Percentiles rank a stretch among this genome's conserved stretches.
phyloP scores from a whole-genome alignment of 2,888 invertebrate genomes.

The Ophioninae sp. region DNA sequence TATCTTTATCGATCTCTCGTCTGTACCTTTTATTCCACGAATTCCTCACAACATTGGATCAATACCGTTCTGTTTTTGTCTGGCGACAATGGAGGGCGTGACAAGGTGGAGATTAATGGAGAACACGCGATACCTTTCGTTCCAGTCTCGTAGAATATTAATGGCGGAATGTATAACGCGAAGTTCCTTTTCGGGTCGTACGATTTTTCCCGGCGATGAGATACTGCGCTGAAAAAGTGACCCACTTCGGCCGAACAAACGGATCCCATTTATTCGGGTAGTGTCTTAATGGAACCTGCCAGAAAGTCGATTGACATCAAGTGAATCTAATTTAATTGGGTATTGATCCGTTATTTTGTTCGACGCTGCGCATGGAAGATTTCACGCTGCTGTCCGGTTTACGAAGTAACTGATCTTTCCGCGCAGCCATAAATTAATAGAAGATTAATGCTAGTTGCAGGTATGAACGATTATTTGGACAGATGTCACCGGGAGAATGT shows the following conservation, averaged over 20 bases:
- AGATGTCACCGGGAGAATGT: not conserved
- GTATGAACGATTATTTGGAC: not conserved
- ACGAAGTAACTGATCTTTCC: not conserved
- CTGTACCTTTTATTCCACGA: not conserved
- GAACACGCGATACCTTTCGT: not conserved
- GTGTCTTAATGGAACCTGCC: not conserved
- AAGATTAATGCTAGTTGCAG: not conserved
- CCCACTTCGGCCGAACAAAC: not conserved
- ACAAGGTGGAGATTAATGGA: slow-evolving; percentile 5
- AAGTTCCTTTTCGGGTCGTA: not conserved
- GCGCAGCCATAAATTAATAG: not conserved
- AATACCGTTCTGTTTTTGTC: not conserved
- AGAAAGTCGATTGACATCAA: not conserved
- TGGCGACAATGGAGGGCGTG: not conserved
- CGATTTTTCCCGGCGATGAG: not conserved
- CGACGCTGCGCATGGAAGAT: not conserved
- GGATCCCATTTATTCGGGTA: not conserved
- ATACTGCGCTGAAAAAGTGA: not conserved
- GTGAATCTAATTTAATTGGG: not conserved
- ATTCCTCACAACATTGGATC: slow-evolving; percentile 9
- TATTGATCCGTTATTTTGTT: not conserved
- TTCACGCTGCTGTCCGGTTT: not conserved
- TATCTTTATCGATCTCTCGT: slow-evolving; percentile 3
- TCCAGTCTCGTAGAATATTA: not conserved
- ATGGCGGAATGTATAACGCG: not conserved